Conservation (phyloP, 2,797 vertebrate genomes). For the Danio jaintianensis region DNA sequence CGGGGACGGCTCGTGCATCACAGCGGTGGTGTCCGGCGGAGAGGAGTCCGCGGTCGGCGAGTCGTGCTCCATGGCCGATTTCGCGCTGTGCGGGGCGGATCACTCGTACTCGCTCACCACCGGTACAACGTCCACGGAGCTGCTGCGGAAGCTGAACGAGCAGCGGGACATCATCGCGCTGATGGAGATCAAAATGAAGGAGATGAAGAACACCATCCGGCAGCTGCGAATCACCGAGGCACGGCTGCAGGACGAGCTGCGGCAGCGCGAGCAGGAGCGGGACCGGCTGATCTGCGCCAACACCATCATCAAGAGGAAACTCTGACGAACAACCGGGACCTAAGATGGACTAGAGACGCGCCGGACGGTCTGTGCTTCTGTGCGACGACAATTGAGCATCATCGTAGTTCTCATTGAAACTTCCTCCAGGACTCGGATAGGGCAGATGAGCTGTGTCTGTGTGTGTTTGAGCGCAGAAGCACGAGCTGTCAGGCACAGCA, state of each 20-base stretch:
- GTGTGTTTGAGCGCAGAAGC: conserved; percentile 4
- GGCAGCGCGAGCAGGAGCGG: conserved; percentile 85
- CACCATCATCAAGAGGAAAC: conserved; percentile 79
- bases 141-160: conserved; percentile 94
- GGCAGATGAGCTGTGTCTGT: conserved; percentile 29
- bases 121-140: conserved; percentile 92
- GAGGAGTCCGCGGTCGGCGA: conserved; percentile 39
- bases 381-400: conserved; percentile 31
- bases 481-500: conserved; percentile 27
- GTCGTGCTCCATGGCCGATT: conserved; percentile 50
- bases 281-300: conserved; percentile 79
- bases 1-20: conserved; percentile 72
- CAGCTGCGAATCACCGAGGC: conserved; percentile 90
- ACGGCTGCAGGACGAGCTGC: conserved; percentile 91
- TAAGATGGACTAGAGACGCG: background rate
- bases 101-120: conserved; percentile 95
- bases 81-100: conserved; percentile 79
- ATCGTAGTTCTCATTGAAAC: conserved; percentile 34
- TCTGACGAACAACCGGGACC: conserved; percentile 60
- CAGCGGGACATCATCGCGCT: conserved; percentile 96
- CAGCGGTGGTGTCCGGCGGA: conserved; percentile 58
- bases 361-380: conserved; percentile 7
- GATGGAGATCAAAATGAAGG: conserved; percentile 99
- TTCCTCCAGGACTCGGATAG: conserved; percentile 16
- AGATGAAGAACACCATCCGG: conserved; percentile 96